A percentile compares a stretch with the other conserved stretches of the same genome.
Evolutionary conservation across 2,888 invertebrate species (phyloP).

Genomic region (Biston stratarius): DNA sequence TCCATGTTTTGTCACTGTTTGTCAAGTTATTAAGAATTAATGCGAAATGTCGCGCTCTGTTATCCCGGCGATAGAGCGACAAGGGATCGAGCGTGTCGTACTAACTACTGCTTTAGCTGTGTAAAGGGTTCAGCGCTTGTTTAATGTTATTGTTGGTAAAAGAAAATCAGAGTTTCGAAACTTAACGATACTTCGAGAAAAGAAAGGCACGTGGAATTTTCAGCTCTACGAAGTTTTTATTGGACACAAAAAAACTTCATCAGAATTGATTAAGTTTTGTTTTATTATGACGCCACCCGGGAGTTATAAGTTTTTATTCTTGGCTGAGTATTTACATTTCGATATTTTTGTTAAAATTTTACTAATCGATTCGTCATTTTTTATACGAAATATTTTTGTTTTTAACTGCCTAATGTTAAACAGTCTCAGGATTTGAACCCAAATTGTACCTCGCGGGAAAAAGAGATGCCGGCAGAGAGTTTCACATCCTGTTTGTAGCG

Average conservation of each 20-base stretch:
- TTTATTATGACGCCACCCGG: neutral
- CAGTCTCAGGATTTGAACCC: too few relatives aligned
- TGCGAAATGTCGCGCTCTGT: constrained; percentile 20
- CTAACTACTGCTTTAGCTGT: neutral
- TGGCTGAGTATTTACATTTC: too few relatives aligned
- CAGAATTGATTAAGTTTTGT: neutral
- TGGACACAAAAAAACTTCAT: neutral
- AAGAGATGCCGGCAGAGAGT: too few relatives aligned
- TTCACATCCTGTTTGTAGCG: too few relatives aligned
- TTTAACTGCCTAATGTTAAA: too few relatives aligned
- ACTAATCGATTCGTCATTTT: too few relatives aligned
- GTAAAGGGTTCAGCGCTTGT: constrained; percentile 4
- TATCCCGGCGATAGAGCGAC: constrained; percentile 12
- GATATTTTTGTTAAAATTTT: too few relatives aligned
- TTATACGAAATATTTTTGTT: too few relatives aligned
- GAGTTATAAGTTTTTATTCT: too few relatives aligned
- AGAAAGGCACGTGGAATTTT: neutral
- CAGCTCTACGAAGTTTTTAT: neutral
- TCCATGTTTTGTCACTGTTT: constrained; percentile 23
- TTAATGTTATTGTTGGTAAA: constrained; percentile 4
- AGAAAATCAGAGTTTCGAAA: constrained; percentile 4
- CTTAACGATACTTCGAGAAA: neutral
- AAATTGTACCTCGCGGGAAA: too few relatives aligned
- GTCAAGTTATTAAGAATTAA: constrained; percentile 29
- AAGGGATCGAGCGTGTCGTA: neutral